Conservation (phyloP, 2,113 vertebrate genomes). For the Tinamus guttatus region DNA sequence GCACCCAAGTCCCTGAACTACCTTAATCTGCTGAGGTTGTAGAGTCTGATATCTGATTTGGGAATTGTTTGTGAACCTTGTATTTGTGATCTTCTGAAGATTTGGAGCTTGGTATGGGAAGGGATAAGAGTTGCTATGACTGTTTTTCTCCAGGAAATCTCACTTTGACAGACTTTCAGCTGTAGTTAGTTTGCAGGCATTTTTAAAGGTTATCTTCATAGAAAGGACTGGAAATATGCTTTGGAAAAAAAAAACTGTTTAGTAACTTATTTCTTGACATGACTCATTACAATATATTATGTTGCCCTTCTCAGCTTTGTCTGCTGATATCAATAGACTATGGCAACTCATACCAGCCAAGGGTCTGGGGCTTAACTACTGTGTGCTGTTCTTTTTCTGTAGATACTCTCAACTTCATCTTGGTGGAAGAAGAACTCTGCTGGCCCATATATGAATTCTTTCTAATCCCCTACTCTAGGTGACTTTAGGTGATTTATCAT, state of each 20-base stretch:
- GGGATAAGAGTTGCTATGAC: background rate
- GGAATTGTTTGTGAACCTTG: background rate
- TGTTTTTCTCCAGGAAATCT: background rate
- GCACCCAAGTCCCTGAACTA: background rate
- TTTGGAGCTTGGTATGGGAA: background rate
- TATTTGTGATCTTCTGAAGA: background rate
- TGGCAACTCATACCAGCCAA: background rate
- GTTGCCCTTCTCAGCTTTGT: background rate
- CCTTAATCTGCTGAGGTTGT: background rate
- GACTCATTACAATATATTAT: background rate
- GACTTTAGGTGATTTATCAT: background rate
- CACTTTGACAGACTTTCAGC: slow-evolving; percentile 35
- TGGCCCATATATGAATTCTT: background rate
- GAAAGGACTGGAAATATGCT: slow-evolving; percentile 9
- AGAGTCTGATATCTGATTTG: background rate
- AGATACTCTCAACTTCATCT: background rate
- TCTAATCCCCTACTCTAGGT: background rate
- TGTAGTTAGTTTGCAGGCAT: background rate
- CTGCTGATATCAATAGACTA: background rate
- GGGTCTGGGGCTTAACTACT: background rate
- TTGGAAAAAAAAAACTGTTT: slow-evolving; percentile 36
- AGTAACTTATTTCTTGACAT: slow-evolving; percentile 39
- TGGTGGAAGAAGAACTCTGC: background rate
- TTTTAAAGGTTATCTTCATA: slow-evolving; percentile 57
- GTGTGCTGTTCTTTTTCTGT: background rate